phyloP scores from a whole-genome alignment of 2,888 invertebrate species.

The Thera britannica region DNA sequence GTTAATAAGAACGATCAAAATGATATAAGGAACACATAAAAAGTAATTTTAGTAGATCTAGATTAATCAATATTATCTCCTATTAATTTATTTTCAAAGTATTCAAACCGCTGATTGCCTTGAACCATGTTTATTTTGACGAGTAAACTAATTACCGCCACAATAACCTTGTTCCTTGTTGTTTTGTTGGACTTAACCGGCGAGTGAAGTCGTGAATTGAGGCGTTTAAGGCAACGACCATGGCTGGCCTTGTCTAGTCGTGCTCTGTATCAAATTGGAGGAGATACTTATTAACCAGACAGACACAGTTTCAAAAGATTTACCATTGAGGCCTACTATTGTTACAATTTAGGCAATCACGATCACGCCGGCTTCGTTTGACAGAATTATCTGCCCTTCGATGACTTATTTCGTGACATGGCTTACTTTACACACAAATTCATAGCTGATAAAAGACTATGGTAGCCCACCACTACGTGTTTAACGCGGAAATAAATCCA shows the following conservation, averaged over 20 bases:
- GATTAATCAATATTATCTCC: too few relatives aligned
- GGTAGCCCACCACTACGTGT: neutral
- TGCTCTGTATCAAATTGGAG: neutral
- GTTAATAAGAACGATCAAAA: too few relatives aligned
- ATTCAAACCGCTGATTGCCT: neutral
- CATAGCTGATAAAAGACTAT: too few relatives aligned
- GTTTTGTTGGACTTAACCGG: neutral
- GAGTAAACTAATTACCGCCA: slow-evolving; percentile 1
- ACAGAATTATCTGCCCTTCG: too few relatives aligned
- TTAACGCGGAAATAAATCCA: neutral
- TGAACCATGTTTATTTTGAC: neutral
- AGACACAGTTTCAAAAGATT: neutral
- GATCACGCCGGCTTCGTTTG: too few relatives aligned
- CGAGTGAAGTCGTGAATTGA: slow-evolving; percentile 1
- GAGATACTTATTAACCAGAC: neutral
- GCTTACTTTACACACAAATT: too few relatives aligned
- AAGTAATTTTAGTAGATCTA: too few relatives aligned
- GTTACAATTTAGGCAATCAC: neutral
- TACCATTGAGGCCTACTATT: neutral
- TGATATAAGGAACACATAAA: too few relatives aligned
- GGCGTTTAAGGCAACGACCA: slow-evolving; percentile 56
- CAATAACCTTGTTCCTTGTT: neutral
- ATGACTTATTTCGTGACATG: too few relatives aligned
- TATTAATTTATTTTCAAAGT: too few relatives aligned
- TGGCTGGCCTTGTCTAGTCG: slow-evolving; percentile 54